Percentiles rank a stretch among this genome's conserved stretches.
phyloP scores from a whole-genome alignment of 2,113 vertebrate species.

The Ramphastos sulfuratus region DNA sequence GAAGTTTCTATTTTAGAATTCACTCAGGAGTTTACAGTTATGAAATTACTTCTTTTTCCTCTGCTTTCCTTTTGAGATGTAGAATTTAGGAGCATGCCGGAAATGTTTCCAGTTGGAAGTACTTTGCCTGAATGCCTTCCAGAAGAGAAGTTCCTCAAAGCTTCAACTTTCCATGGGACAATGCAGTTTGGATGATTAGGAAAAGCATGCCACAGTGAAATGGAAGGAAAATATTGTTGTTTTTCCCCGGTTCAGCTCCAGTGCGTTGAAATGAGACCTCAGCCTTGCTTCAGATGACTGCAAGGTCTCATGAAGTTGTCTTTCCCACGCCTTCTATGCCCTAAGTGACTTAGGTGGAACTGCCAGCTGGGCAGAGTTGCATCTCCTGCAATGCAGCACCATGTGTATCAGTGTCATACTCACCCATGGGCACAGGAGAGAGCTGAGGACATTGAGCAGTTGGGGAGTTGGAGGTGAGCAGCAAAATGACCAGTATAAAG shows the following conservation, averaged over 20 bases:
- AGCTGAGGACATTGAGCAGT: not conserved
- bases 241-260: not conserved
- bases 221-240: not conserved
- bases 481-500: not conserved
- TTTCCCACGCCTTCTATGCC: not conserved
- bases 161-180: not conserved
- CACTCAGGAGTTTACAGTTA: not conserved
- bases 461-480: not conserved
- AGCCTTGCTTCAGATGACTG: not conserved
- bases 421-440: rapidly evolving
- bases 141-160: not conserved
- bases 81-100: not conserved
- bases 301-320: not conserved
- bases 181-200: not conserved
- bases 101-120: not conserved
- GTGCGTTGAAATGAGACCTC: not conserved
- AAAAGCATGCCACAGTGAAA: not conserved
- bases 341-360: rapidly evolving
- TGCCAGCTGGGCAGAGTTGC: rapidly evolving
- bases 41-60: not conserved
- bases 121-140: not conserved
- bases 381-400: rapidly evolving
- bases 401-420: rapidly evolving
- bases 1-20: not conserved
- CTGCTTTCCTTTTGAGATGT: not conserved